Conservation (phyloP, 1,140 invertebrate genomes). For the Drosophila albomicans region DNA sequence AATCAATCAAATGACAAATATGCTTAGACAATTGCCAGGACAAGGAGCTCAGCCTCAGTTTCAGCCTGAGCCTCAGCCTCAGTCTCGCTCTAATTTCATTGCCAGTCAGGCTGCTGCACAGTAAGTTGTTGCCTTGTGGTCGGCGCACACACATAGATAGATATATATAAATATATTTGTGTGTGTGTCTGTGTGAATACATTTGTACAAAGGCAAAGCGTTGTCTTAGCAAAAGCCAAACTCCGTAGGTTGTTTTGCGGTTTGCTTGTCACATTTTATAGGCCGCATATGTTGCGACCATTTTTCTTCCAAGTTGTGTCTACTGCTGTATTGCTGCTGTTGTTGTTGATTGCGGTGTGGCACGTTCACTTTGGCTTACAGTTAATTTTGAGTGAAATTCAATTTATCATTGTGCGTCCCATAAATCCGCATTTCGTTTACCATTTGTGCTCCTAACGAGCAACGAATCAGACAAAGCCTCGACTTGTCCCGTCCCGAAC, state of each 20-base stretch:
- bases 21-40: constrained; percentile 79
- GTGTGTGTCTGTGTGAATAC: not conserved
- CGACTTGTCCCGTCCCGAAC: not conserved
- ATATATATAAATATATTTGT: not conserved
- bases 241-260: constrained; percentile 39
- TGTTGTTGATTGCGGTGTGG: constrained; percentile 46
- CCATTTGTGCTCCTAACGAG: constrained; percentile 60
- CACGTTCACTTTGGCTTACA: constrained; percentile 73
- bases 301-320: constrained; percentile 43
- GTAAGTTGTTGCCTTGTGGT: constrained; percentile 39
- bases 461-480: constrained; percentile 9
- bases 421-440: constrained; percentile 74
- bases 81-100: constrained; percentile 46
- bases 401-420: constrained; percentile 77
- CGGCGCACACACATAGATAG: constrained; percentile 23
- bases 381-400: constrained; percentile 82
- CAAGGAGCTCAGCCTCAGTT: constrained; percentile 43
- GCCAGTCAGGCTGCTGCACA: constrained; percentile 19
- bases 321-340: constrained; percentile 7
- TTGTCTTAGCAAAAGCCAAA: constrained; percentile 62
- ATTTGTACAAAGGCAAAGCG: constrained; percentile 13
- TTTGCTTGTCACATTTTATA: constrained; percentile 75
- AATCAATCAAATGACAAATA: constrained; percentile 84
- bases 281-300: constrained; percentile 69
- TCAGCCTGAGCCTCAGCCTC: not conserved